Base-by-base conservation (phyloP, 2,797 vertebrate genomes). In the Podarcis lilfordi region DNA sequence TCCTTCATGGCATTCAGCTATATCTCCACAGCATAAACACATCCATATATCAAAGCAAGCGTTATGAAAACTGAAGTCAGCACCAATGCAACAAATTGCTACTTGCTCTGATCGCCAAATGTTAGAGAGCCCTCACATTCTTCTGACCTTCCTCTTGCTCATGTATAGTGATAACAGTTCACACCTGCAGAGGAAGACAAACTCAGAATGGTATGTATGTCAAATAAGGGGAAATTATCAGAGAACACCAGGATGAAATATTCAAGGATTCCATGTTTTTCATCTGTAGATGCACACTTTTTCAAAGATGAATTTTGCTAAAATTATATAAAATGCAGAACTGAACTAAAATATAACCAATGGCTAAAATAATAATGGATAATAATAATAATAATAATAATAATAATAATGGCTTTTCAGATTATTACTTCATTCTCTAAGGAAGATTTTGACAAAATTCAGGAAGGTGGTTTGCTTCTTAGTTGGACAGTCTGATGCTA, bases 61-160 rank as follows among this genome's bases (percentile, higher is more conserved):
- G 59, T 78, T 87, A 91, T 87, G 69, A 88, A 94, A 89, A 84
- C 37, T 84, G 71, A 88, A 72, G 84, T 83, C 89, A 76, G 32
- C 81, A 37, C 45, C n/a, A 35, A 40, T 89, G 77, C 81, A 40
- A 55, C 40, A 83, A 75, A 78, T 76, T 85, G 55, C 40, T 86
- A 25, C 59, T 79, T 50, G 43, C 76, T 80, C 90, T 59, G 29
- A 74, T 80, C 83, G 27, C 72, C 80, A 88, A 88, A 92, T 66
- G 81, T 78, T 80, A 88, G 43, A 55, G 43, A 87, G 43, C 27
- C 8, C 72, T 87, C 40, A 45, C 40, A 27, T 71, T 50, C 87
- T 40, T 35, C 64, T 80, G 88, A 87, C 32, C 55, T 86, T 80
- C 35, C 85, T 43, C 50, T 66, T 78, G 35, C 80, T 43, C 84